Evolutionary conservation across 2,888 invertebrate species (phyloP), one percentile per base, ranked within the genome.

Genomic region (Caradrina kadenii): DNA sequence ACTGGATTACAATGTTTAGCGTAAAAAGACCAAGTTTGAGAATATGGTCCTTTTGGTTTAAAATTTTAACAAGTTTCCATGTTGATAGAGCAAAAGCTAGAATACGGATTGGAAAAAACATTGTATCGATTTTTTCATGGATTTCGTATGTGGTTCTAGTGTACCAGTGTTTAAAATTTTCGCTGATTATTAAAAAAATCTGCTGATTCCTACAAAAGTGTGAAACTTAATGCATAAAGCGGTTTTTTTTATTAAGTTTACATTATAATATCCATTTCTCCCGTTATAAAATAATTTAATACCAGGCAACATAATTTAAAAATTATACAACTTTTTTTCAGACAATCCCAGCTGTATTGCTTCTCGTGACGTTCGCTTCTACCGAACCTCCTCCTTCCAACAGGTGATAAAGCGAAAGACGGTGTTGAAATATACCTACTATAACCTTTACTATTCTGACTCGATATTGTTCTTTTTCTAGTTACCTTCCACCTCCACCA

Each of bases 381-480:
- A 93, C 93, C 0, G 95, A 95, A 65, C 92, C 93, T 1, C 93
- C 93, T 0, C 91, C 90, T 3, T 94, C 95, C 0, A 92, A 94
- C 80, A 94, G 94, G 95, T 94, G 83, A 73, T 4, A 63, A 39
- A 52, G 59, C 39, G 1, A 31, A 31, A 6, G 31, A 7, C 1
- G 31, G 7, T 39, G 26, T 3, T 26, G 26, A 26, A n/a, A n/a
- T n/a, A n/a, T n/a, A n/a, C n/a, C n/a, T n/a, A 4, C 26, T 3
- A 4, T 26, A 3, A 26, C 26, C 4, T 26, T 3, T 4, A 26
- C 26, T 4, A 53, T 17, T n/a, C 17, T 26, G 7, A 39, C 42
- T 49, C 6, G 17, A 39, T n/a, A 2, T 22, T 22, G 8, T 0
- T 22, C 2, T 3, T 1, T 3, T 89, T 88, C 4, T 86, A 95